Percentiles rank a stretch among this genome's conserved stretches.
phyloP scores from a whole-genome alignment of 2,113 vertebrate species.

The Megaleporinus macrocephalus region DNA sequence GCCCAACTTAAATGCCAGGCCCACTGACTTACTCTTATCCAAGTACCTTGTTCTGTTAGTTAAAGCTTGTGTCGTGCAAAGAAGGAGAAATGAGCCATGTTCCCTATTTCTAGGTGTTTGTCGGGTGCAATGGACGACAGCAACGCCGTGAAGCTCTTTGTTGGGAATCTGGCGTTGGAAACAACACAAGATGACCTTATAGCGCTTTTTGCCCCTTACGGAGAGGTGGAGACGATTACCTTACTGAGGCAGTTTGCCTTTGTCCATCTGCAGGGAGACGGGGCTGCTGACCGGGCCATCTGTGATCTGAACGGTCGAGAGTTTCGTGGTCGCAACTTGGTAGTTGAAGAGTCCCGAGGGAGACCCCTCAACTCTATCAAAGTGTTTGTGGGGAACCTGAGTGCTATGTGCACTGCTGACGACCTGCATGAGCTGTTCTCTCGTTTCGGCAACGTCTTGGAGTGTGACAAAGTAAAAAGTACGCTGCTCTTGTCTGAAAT shows the following conservation, averaged over 20 bases:
- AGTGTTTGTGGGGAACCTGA: constrained; percentile 95
- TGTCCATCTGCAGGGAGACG: constrained; percentile 88
- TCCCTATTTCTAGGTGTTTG: constrained; percentile 65
- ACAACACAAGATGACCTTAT: constrained; percentile 88
- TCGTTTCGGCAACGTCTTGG: constrained; percentile 91
- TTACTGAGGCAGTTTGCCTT: constrained; percentile 94
- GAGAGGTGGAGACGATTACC: constrained; percentile 89
- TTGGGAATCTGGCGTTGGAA: constrained; percentile 92
- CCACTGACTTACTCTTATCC: neutral
- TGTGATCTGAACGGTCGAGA: constrained; percentile 89
- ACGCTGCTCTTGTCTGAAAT: constrained; percentile 42
- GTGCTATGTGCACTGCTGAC: constrained; percentile 87
- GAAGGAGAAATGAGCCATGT: constrained; percentile 35
- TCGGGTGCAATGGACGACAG: constrained; percentile 73
- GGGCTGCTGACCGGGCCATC: constrained; percentile 86
- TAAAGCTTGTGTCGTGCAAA: constrained; percentile 12
- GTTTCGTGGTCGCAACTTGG: constrained; percentile 87
- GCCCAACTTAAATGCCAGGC: neutral
- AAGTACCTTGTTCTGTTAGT: constrained; percentile 4
- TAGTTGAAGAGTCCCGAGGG: constrained; percentile 91
- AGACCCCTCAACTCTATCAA: constrained; percentile 92
- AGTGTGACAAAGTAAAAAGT: constrained; percentile 98
- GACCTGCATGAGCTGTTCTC: constrained; percentile 91
- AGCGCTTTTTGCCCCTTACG: constrained; percentile 86
- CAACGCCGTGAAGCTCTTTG: constrained; percentile 88